phyloP scores from a whole-genome alignment of 1,140 invertebrate species.

The Panagrolaimus sp. region DNA sequence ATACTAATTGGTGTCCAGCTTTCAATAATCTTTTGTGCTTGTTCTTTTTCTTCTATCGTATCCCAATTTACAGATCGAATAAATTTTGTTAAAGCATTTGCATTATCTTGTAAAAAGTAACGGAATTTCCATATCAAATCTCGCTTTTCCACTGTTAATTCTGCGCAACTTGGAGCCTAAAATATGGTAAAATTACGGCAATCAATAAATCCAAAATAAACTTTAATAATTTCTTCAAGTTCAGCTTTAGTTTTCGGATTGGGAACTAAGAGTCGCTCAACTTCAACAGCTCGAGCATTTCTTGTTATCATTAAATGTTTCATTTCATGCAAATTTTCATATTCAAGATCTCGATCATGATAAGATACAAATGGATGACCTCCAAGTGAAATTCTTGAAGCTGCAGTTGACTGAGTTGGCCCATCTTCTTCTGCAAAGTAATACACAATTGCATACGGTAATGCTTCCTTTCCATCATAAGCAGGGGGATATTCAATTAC shows the following conservation, averaged over 20 bases:
- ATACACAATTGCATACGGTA: background rate
- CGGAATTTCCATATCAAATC: conserved; percentile 98
- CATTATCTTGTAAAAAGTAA: conserved; percentile 49
- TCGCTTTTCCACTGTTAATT: conserved; percentile 81
- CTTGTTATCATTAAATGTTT: conserved; percentile 93
- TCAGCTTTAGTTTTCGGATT: conserved; percentile 76
- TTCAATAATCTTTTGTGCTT: conserved; percentile 80
- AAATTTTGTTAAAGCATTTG: conserved; percentile 84
- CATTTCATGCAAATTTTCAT: conserved; percentile 78
- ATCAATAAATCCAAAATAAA: conserved; percentile 10
- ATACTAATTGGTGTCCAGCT: conserved; percentile 90
- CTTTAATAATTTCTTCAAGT: conserved; percentile 54
- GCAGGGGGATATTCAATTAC: background rate
- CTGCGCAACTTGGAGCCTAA: background rate
- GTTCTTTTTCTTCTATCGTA: conserved; percentile 71
- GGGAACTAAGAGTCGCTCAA: conserved; percentile 86
- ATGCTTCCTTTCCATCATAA: background rate
- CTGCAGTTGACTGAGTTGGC: background rate
- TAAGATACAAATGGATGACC: background rate
- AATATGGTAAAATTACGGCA: background rate
- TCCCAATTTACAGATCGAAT: conserved; percentile 97
- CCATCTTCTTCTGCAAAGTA: background rate
- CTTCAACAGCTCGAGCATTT: conserved; percentile 77
- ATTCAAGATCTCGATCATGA: conserved; percentile 81
- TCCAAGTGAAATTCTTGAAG: background rate